These are phyloP conservation scores for Megaceryle maxima DNA, from an alignment of 2,113 vertebrate species.

Conservation along the genomic window DNA sequence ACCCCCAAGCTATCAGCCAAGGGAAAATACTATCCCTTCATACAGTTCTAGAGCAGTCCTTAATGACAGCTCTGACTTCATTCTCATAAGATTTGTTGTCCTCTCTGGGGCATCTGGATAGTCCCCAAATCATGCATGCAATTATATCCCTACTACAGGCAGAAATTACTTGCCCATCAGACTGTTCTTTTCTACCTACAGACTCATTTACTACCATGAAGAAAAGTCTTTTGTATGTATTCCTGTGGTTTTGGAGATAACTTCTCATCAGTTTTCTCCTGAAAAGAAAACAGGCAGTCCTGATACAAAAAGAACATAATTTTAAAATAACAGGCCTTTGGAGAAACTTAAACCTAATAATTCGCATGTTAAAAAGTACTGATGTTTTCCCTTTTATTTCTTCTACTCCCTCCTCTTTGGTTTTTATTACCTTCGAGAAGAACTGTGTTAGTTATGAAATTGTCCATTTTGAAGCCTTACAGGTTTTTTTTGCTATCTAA, in stretches of 20 bases:
- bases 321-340: neutral
- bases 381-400: neutral
- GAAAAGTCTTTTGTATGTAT: neutral
- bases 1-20: neutral
- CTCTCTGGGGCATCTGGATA: fast-evolving
- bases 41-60: neutral
- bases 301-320: neutral
- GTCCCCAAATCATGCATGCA: neutral
- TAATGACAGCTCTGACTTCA: neutral
- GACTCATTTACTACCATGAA: neutral
- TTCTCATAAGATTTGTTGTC: neutral
- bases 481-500: neutral
- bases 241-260: neutral
- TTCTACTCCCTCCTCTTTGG: neutral
- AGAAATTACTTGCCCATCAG: neutral
- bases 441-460: neutral
- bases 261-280: neutral
- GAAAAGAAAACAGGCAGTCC: neutral
- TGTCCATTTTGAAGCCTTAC: slow-evolving; percentile 6
- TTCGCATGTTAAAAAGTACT: neutral
- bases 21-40: neutral
- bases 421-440: neutral
- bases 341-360: neutral
- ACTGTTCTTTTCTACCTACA: neutral
- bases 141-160: neutral